Evolutionary conservation across 2,113 vertebrate genomes (phyloP).

Genomic region (Myodes glareolus): DNA sequence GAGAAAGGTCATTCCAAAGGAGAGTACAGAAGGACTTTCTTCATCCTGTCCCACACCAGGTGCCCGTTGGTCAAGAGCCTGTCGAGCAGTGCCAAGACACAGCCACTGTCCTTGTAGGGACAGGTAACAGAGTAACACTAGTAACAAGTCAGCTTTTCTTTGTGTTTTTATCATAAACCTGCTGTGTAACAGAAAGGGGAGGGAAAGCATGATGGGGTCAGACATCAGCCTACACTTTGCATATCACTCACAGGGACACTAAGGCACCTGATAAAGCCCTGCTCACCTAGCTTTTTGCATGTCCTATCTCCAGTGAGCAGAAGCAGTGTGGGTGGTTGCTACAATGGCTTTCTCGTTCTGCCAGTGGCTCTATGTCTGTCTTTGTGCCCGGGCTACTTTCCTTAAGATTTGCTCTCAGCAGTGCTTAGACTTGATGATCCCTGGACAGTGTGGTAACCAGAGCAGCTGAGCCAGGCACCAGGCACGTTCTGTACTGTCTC

Average conservation of each 20-base stretch:
- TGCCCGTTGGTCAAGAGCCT: neutral
- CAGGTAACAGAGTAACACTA: neutral
- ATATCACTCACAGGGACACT: neutral
- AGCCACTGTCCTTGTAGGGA: neutral
- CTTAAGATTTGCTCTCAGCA: neutral
- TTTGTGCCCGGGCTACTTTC: neutral
- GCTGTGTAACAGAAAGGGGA: neutral
- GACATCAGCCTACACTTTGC: neutral
- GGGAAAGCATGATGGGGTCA: accelerated
- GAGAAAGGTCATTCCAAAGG: constrained; percentile 30
- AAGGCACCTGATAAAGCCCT: neutral
- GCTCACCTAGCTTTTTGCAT: neutral
- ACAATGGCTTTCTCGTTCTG: neutral
- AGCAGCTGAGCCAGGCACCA: neutral
- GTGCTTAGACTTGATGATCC: neutral
- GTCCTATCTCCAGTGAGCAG: neutral
- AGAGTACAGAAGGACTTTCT: neutral
- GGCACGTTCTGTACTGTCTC: neutral
- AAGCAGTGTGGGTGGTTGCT: neutral
- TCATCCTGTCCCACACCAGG: accelerated
- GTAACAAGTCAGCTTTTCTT: accelerated
- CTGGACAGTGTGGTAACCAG: accelerated
- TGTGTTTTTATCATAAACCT: neutral
- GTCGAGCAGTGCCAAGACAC: neutral
- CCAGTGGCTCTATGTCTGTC: neutral